phyloP scores from a whole-genome alignment of 2,888 invertebrate genomes.

The Xylophagus ater region DNA sequence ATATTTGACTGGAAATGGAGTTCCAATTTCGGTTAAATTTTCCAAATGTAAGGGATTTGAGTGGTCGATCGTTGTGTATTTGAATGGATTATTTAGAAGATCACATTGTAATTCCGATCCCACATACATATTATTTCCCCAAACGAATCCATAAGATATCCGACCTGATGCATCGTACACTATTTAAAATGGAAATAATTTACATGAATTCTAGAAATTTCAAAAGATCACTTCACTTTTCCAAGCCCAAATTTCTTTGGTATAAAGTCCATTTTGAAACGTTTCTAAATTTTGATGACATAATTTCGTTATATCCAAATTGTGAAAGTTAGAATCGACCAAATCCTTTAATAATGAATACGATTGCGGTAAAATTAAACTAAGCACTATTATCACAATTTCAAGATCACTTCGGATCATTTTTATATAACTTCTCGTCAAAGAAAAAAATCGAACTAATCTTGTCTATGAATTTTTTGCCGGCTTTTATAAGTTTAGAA shows the following conservation, averaged over 20 bases:
- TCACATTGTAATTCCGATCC: constrained; percentile 12
- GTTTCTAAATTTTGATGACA: not conserved
- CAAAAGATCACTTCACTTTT: not conserved
- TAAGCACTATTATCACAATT: no score
- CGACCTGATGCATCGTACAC: constrained; percentile 15
- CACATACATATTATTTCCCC: constrained; percentile 15
- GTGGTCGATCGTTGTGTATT: not conserved
- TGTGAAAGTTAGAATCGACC: not conserved
- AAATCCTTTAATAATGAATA: not conserved
- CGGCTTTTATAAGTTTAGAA: no score
- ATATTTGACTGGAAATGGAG: constrained; percentile 11
- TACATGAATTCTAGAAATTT: not conserved
- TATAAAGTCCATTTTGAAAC: not conserved
- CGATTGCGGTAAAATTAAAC: no score
- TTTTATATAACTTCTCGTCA: no score
- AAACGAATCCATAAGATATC: constrained; percentile 12
- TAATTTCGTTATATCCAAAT: not conserved
- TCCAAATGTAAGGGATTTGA: constrained; percentile 2
- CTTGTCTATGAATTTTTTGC: no score
- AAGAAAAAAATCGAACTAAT: no score
- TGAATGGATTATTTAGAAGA: constrained; percentile 7
- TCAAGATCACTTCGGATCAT: no score
- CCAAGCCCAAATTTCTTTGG: not conserved
- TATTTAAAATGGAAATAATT: constrained; percentile 7
- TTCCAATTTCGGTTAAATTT: constrained; percentile 11